Evolutionary conservation across 2,113 vertebrate genomes (phyloP).

Genomic region (Apodemus speciosus): DNA sequence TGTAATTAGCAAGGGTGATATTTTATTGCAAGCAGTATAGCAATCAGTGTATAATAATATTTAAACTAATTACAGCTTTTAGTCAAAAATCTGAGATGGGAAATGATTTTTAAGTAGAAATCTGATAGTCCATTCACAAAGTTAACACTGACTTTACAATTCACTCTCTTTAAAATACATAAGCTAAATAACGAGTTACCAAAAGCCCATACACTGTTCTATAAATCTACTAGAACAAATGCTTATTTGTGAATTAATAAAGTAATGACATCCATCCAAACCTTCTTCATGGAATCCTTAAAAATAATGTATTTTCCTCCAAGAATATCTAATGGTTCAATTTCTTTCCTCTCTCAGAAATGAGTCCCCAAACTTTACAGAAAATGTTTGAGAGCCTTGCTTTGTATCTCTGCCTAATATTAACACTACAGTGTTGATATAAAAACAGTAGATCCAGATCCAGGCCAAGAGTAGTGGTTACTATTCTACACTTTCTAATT

Average conservation of each 20-base stretch:
- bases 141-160: conserved; percentile 25
- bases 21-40: conserved; percentile 51
- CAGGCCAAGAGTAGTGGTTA: background rate
- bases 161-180: conserved; percentile 26
- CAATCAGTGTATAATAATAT: conserved; percentile 50
- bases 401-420: background rate
- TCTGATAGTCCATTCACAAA: background rate
- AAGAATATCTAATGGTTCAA: conserved; percentile 3
- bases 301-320: conserved; percentile 3
- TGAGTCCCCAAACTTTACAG: background rate
- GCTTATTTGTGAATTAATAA: conserved; percentile 51
- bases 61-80: conserved; percentile 57
- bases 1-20: conserved; percentile 33
- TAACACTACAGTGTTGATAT: background rate
- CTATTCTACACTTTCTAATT: conserved; percentile 42
- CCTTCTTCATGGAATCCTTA: background rate
- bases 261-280: background rate
- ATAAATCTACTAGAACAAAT: conserved; percentile 9
- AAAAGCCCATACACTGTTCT: background rate
- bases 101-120: conserved; percentile 57
- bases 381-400: background rate
- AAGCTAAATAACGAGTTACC: conserved; percentile 40
- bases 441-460: conserved; percentile 33
- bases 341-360: background rate
- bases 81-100: conserved; percentile 44